A percentile compares a stretch with the other conserved stretches of the same genome.
phyloP scores from a whole-genome alignment of 2,888 invertebrate genomes.

The Phorcus lineatus region DNA sequence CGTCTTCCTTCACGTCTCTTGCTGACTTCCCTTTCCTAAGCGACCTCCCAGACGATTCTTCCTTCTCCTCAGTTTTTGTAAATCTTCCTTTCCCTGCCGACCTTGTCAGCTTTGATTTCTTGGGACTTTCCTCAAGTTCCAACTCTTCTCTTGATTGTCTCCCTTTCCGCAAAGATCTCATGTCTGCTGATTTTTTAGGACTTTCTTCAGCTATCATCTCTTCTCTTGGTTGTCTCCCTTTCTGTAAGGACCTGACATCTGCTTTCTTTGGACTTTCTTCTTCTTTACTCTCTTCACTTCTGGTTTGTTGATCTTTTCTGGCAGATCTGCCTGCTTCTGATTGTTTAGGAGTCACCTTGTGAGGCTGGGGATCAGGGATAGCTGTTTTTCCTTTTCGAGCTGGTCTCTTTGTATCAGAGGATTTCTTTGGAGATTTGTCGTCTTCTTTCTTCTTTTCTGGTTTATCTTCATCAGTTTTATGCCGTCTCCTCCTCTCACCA shows the following conservation, averaged over 20 bases:
- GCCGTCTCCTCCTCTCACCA: constrained; percentile 44
- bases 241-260: neutral
- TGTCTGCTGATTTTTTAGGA: neutral
- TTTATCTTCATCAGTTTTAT: constrained; percentile 29
- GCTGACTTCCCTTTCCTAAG: neutral
- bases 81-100: neutral
- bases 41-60: neutral
- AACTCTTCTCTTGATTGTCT: neutral
- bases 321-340: no score
- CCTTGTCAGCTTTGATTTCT: neutral
- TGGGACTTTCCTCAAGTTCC: neutral
- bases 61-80: constrained; percentile 1
- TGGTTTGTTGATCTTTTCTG: neutral
- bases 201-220: constrained; percentile 10
- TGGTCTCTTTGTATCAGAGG: no score
- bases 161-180: neutral
- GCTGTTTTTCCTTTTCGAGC: no score
- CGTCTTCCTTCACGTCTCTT: constrained; percentile 46
- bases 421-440: neutral
- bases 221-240: neutral
- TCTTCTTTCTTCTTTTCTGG: neutral
- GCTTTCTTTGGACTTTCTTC: neutral
- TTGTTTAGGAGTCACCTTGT: no score
- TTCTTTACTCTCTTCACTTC: neutral
- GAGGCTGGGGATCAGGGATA: no score